Base-by-base conservation (phyloP, 2,888 invertebrate species). In the Sturmia bella region DNA sequence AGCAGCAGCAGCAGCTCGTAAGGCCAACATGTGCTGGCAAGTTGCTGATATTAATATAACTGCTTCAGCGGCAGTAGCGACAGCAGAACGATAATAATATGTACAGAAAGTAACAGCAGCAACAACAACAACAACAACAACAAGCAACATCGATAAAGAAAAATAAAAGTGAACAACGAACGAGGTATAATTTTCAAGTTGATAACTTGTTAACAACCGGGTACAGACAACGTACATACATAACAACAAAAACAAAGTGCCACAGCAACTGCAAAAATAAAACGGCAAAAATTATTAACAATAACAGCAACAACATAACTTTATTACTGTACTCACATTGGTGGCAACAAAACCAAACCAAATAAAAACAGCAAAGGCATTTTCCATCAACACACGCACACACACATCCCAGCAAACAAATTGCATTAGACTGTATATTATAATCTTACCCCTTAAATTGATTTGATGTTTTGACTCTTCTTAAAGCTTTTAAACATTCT, bases 121-220 rank as follows among this genome's bases (percentile, higher is more conserved):
- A 76, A 66, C 13, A 76, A 43, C 21, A 68, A 63, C 37, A 21
- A 27, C 43, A 69, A n/a, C 32, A 17, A 56, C 37, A 64, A 17
- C 17, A 32, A 69, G 12, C 32, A 17, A 56, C 37, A 64, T 13
- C 17, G 41, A 21, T 39, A 78, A 74, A 79, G 73, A 80, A 82
- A 76, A 78, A 52, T 66, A 74, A 82, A 82, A 78, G 74, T 82
- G 82, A 82, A 66, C 74, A 78, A 78, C 69, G 78, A 74, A 74
- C 82, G 77, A 82, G 78, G 82, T 78, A 82, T 82, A 82, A 82
- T 82, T 82, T 82, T 78, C 82, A 75, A 82, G 74, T 78, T 82
- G 82, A 82, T 82, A 82, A 82, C 82, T 82, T 82, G 82, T 82
- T 82, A 82, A 79, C 78, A 79, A 79, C 72, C 72, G 54, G 78